Base-by-base conservation (phyloP, 2,888 invertebrate species). In the Nowickia ferox region DNA sequence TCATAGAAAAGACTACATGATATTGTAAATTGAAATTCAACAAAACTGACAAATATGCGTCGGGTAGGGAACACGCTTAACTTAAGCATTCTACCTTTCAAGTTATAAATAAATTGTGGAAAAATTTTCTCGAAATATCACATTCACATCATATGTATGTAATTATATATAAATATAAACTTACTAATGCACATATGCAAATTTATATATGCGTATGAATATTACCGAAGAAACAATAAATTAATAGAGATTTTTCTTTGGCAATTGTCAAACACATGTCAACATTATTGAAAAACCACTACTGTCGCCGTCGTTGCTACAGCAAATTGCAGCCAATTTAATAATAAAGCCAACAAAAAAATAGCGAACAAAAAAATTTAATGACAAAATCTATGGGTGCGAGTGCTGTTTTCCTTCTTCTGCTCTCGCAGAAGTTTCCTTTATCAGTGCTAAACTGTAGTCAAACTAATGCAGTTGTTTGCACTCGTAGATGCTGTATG, bases 201-300 rank as follows among this genome's bases (percentile, higher is more conserved):
- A 30, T 30, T 30, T 30, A 46, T 22, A 17, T 19, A 8, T 42
- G 15, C n/a, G 42, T 22, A 69, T 77, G 68, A 68, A 53, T 79
- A 53, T 79, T 61, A 69, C 48, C 46, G 19, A 63, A 46, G 63
- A 59, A 53, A 22, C 51, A 79, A 78, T 78, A 80, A 83, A 86
- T 76, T 72, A 76, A 86, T 83, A 76, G 83, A 86, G 78, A 83
- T 79, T 69, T 79, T 76, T 82, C 69, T 83, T 80, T 86, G 22
- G 83, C 72, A 83, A 86, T 83, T 86, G 86, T 79, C 76, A 80
- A 86, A 86, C 86, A 86, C 63, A 72, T 86, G 86, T 86, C 86
- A 83, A 83, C 86, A 86, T 83, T 80, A 86, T 83, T 86, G 83
- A 72, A 76, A 83, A 86, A 83, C 72, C 72, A 86, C 86, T 86